A percentile compares a stretch with the other conserved stretches of the same genome.
phyloP scores from a whole-genome alignment of 2,888 invertebrate species.

The Sinodicranocentrus sp. region DNA sequence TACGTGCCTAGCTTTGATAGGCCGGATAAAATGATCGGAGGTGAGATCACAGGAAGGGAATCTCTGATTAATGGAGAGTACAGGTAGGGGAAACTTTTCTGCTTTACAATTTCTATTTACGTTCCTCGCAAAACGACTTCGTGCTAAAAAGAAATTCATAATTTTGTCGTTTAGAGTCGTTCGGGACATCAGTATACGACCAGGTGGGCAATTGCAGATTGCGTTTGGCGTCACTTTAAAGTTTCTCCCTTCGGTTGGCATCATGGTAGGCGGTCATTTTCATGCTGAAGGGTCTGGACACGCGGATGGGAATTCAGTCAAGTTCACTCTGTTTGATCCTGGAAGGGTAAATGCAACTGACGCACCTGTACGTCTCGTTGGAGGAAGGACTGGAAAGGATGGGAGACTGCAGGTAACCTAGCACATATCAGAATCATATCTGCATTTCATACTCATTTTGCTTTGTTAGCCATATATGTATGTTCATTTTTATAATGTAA shows the following conservation, averaged over 20 bases:
- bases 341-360: slow-evolving; percentile 81
- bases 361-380: slow-evolving; percentile 88
- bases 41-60: slow-evolving; percentile 95
- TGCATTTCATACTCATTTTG: no score
- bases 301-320: slow-evolving; percentile 74
- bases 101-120: neutral
- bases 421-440: no score
- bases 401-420: slow-evolving; percentile 87
- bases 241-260: slow-evolving; percentile 95
- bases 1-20: slow-evolving; percentile 89
- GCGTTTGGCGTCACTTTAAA: slow-evolving; percentile 91
- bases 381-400: slow-evolving; percentile 89
- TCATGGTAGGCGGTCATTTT: slow-evolving; percentile 96
- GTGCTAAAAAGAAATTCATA: no score
- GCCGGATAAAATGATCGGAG: slow-evolving; percentile 88
- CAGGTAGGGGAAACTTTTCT: slow-evolving; percentile 76
- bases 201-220: slow-evolving; percentile 93
- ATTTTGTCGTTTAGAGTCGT: slow-evolving; percentile 82
- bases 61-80: slow-evolving; percentile 89
- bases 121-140: neutral
- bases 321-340: slow-evolving; percentile 76
- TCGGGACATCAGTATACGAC: slow-evolving; percentile 95
- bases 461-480: no score
- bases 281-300: slow-evolving; percentile 82
- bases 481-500: no score